Evolutionary conservation across 2,888 invertebrate genomes (phyloP).

Genomic region (Cheilosia grossa): DNA sequence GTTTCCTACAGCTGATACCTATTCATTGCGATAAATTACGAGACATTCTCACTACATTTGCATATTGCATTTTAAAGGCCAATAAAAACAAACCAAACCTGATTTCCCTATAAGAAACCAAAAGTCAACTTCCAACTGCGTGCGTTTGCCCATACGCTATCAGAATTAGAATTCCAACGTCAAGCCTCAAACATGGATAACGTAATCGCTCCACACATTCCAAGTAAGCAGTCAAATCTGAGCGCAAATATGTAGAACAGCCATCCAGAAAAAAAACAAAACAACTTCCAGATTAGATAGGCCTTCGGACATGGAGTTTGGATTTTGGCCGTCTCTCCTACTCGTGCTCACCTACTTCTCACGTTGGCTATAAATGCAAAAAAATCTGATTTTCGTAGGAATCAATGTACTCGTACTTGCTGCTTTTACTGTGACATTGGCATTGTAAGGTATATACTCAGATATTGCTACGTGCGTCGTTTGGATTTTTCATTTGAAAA

Average conservation of each 20-base stretch:
- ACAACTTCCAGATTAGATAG: slow-evolving; percentile 2
- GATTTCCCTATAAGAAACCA: slow-evolving; percentile 50
- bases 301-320: not conserved
- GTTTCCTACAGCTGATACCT: not conserved
- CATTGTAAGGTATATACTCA: slow-evolving; percentile 47
- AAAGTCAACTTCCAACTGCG: slow-evolving; percentile 59
- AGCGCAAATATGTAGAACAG: not conserved
- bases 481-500: slow-evolving; percentile 38
- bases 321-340: not conserved
- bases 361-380: slow-evolving; percentile 14
- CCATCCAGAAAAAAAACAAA: not conserved
- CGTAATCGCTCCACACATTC: slow-evolving; percentile 28
- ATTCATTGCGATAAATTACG: not conserved
- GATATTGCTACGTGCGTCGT: slow-evolving; percentile 36
- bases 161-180: slow-evolving; percentile 40
- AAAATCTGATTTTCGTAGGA: slow-evolving; percentile 11
- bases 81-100: slow-evolving; percentile 25
- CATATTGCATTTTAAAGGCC: slow-evolving; percentile 42
- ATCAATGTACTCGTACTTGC: slow-evolving; percentile 12
- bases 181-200: not conserved
- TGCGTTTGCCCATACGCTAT: slow-evolving; percentile 10
- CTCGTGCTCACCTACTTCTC: slow-evolving; percentile 31
- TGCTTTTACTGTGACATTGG: slow-evolving; percentile 40
- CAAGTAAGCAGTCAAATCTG: not conserved
- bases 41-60: slow-evolving; percentile 42